Base-by-base conservation (phyloP, 2,797 vertebrate species). In the Erpetoichthys calabaricus region DNA sequence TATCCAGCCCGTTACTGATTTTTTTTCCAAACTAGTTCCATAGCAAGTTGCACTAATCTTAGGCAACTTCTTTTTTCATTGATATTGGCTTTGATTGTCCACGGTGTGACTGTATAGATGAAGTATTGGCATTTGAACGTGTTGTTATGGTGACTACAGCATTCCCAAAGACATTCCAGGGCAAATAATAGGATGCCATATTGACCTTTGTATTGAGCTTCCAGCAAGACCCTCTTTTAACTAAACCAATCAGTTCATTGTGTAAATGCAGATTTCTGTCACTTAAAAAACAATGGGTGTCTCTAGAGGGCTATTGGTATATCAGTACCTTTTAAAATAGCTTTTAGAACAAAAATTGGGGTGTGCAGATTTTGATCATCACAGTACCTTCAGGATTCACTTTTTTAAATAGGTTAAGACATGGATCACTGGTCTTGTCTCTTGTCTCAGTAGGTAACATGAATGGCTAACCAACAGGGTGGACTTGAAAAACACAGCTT, bases 181-280 rank as follows among this genome's bases (percentile, higher is more conserved):
- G 68, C 54, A 72, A 72, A 72, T 73, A 75, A 73, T 65, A 69
- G 68, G 64, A 70, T 75, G 71, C 68, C 67, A 73, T 73, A 72
- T 72, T 70, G 76, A 75, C 70, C 73, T 74, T 73, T 79, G 79
- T 80, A 70, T 69, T 68, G 66, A 58, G 55, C 73, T 80, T 80
- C 67, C 71, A 75, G 68, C 67, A 67, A 67, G 70, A 67, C 72
- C 74, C 69, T 73, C 70, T 77, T 80, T 77, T 78, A 73, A 75
- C 73, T 65, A 72, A 71, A 74, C 75, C 71, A 69, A 60, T 67
- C 63, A 67, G 62, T 67, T 68, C 63, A 82, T 83, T 85, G 80
- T 88, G 67, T 57, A n/a, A 74, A 78, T 78, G 75, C 73, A 77
- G 77, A 78, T 78, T 78, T 76, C 66, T 77, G 78, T 79, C 74